phyloP scores from a whole-genome alignment of 2,113 vertebrate species.

The Camelus dromedarius region DNA sequence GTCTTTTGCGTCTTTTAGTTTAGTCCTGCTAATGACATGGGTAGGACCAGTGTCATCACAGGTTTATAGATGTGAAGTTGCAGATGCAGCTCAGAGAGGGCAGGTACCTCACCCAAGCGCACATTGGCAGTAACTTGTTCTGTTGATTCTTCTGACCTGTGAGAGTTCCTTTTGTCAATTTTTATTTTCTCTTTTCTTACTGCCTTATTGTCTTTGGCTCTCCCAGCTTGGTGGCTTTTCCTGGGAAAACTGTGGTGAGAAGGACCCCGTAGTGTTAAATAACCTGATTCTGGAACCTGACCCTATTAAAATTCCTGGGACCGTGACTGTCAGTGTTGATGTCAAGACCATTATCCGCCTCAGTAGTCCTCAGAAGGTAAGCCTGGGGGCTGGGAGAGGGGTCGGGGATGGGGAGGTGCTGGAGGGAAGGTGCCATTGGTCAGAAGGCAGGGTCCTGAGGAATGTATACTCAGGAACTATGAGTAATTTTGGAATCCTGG shows the following conservation, averaged over 20 bases:
- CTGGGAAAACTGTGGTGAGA: constrained; percentile 89
- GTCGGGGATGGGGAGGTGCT: neutral
- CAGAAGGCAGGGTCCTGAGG: neutral
- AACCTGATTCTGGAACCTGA: constrained; percentile 85
- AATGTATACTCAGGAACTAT: neutral
- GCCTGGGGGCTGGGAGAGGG: neutral
- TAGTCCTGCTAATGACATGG: neutral
- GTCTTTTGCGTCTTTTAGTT: neutral
- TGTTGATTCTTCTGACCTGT: neutral
- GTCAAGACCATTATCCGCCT: constrained; percentile 70
- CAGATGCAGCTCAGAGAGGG: neutral
- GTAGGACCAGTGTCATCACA: neutral
- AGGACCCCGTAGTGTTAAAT: constrained; percentile 83
- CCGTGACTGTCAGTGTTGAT: constrained; percentile 62
- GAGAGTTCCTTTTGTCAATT: neutral
- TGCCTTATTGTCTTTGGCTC: neutral
- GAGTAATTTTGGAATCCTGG: neutral
- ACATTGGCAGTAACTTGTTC: neutral
- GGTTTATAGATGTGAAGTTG: neutral
- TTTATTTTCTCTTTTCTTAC: neutral
- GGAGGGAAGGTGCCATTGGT: neutral
- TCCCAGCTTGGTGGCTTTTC: constrained; percentile 81
- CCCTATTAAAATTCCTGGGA: constrained; percentile 86
- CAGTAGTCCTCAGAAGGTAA: constrained; percentile 85
- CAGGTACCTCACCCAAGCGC: rapidly evolving